phyloP scores from a whole-genome alignment of 2,888 invertebrate species.

The Microplitis deprimator region DNA sequence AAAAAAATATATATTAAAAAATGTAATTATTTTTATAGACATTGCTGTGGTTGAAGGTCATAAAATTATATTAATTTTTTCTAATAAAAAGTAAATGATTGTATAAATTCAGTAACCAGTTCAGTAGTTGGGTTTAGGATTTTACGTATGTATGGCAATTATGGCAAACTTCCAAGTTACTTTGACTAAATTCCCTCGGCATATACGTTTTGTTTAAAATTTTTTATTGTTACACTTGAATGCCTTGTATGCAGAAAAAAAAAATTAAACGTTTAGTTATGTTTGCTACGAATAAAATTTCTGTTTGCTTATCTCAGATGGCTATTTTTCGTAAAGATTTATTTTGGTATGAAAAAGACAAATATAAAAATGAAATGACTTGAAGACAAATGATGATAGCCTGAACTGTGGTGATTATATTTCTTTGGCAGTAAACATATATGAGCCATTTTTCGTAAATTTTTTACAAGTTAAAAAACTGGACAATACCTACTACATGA shows the following conservation, averaged over 20 bases:
- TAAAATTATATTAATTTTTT: background rate
- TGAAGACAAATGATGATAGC: background rate
- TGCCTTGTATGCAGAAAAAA: background rate
- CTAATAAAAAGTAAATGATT: background rate
- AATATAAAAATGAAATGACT: background rate
- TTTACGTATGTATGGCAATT: constrained; percentile 20
- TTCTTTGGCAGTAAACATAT: background rate
- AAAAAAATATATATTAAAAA: background rate
- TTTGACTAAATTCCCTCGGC: background rate
- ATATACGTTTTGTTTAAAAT: background rate
- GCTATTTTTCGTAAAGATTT: background rate
- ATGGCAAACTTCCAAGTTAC: constrained; percentile 35
- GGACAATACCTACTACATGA: background rate
- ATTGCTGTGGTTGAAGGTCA: too few species aligned
- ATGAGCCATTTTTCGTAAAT: background rate
- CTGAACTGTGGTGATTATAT: background rate
- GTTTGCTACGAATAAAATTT: background rate
- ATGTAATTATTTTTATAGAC: background rate
- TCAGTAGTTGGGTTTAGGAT: background rate
- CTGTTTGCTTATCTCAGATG: background rate
- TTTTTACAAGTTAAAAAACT: background rate
- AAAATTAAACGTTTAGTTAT: background rate
- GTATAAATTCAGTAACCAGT: background rate
- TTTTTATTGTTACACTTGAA: background rate
- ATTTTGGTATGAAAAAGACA: background rate